Conservation (phyloP, 2,888 invertebrate genomes). For the Imbricaverruca yamaguchii region DNA sequence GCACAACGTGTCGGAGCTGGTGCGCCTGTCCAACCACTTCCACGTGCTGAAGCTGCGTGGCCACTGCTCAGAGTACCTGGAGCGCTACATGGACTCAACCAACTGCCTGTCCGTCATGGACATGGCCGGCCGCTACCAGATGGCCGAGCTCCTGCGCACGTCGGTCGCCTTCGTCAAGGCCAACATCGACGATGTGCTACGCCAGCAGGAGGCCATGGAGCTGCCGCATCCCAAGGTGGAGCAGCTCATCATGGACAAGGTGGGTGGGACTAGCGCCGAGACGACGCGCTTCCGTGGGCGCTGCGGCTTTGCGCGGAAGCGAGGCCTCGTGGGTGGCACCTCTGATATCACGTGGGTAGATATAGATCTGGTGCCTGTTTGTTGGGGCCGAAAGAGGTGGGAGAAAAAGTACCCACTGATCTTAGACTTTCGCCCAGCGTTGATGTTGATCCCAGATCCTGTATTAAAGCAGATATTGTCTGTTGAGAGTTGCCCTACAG, state of each 20-base stretch:
- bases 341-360: too few species aligned
- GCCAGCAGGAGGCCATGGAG: slow-evolving; percentile 50
- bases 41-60: slow-evolving; percentile 52
- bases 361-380: too few species aligned
- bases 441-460: too few species aligned
- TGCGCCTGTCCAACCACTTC: slow-evolving; percentile 56
- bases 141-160: slow-evolving; percentile 51
- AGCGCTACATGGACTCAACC: slow-evolving; percentile 52
- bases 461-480: too few species aligned
- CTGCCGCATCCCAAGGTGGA: slow-evolving; percentile 47
- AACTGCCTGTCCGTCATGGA: slow-evolving; percentile 56
- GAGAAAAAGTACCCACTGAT: too few species aligned
- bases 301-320: too few species aligned
- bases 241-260: slow-evolving; percentile 50
- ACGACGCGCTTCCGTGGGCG: too few species aligned
- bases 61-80: slow-evolving; percentile 57
- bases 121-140: slow-evolving; percentile 52
- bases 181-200: slow-evolving; percentile 48
- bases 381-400: too few species aligned
- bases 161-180: slow-evolving; percentile 50
- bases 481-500: too few species aligned
- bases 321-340: too few species aligned
- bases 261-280: slow-evolving; percentile 33
- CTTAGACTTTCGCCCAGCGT: too few species aligned
- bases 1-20: slow-evolving; percentile 53